phyloP scores from a whole-genome alignment of 2,113 vertebrate species.

The Dissostichus mawsoni region DNA sequence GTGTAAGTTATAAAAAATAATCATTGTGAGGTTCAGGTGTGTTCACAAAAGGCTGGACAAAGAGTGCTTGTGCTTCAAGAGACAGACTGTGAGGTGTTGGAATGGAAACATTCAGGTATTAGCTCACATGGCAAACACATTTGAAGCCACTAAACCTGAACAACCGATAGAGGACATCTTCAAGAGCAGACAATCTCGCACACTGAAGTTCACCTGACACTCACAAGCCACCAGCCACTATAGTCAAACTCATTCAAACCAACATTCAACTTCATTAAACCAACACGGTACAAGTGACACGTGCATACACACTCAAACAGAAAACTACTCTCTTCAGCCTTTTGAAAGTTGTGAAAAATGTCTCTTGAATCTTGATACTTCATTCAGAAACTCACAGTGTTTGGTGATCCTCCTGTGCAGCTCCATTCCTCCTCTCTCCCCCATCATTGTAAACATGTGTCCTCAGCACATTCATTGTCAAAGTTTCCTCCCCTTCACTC shows the following conservation, averaged over 20 bases:
- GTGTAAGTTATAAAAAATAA: neutral
- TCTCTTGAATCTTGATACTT: neutral
- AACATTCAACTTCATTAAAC: slow-evolving; percentile 13
- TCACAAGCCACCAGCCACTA: neutral
- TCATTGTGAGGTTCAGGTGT: neutral
- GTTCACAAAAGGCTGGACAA: neutral
- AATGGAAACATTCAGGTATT: slow-evolving; percentile 22
- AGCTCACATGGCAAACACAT: neutral
- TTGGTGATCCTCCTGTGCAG: slow-evolving; percentile 20
- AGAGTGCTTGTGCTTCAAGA: neutral
- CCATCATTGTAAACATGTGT: slow-evolving; percentile 78
- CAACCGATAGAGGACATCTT: neutral
- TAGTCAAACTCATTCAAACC: slow-evolving; percentile 34
- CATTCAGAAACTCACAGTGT: slow-evolving; percentile 56
- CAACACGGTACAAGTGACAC: neutral
- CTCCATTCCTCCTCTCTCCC: slow-evolving; percentile 53
- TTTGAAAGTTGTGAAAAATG: neutral
- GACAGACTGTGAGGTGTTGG: neutral
- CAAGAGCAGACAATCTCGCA: neutral
- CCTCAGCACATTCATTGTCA: slow-evolving; percentile 70
- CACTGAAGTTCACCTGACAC: neutral
- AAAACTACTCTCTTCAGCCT: neutral
- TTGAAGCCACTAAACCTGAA: neutral
- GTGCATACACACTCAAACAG: neutral
- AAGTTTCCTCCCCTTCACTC: slow-evolving; percentile 65